Percentiles rank a stretch among this genome's conserved stretches.
Evolutionary conservation across 2,113 vertebrate species (phyloP).

Genomic region (Noturus placidus): DNA sequence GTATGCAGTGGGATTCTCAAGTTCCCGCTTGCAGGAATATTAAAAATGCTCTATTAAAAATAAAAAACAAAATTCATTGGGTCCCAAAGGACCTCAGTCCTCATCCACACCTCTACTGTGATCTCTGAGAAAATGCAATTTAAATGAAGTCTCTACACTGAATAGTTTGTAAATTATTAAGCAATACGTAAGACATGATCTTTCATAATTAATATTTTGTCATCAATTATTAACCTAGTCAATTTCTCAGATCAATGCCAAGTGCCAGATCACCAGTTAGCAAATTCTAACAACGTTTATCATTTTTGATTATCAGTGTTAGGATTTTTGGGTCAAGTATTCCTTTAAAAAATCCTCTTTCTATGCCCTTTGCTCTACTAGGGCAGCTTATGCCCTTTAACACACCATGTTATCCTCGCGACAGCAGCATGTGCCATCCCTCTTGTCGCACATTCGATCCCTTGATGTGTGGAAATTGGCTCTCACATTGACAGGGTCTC

Average conservation of each 20-base stretch:
- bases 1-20: not conserved
- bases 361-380: slow-evolving; percentile 2
- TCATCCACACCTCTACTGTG: not conserved
- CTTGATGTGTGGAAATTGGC: slow-evolving; percentile 47
- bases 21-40: not conserved
- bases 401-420: slow-evolving; percentile 33
- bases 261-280: not conserved
- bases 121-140: not conserved
- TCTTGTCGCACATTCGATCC: slow-evolving; percentile 40
- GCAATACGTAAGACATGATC: not conserved
- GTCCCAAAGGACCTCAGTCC: not conserved
- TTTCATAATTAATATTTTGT: not conserved
- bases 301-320: not conserved
- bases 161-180: not conserved
- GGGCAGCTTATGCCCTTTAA: slow-evolving; percentile 8
- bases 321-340: not conserved
- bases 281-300: not conserved
- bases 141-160: not conserved
- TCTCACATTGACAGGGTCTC: slow-evolving; percentile 34
- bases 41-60: not conserved
- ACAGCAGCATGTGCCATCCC: slow-evolving; percentile 39
- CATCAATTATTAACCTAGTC: not conserved
- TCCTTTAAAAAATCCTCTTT: not conserved
- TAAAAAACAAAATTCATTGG: too few species aligned
- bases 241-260: not conserved